Evolutionary conservation across 2,888 invertebrate genomes (phyloP), one percentile per base, ranked within the genome.

Genomic region (Strigamia maritima): DNA sequence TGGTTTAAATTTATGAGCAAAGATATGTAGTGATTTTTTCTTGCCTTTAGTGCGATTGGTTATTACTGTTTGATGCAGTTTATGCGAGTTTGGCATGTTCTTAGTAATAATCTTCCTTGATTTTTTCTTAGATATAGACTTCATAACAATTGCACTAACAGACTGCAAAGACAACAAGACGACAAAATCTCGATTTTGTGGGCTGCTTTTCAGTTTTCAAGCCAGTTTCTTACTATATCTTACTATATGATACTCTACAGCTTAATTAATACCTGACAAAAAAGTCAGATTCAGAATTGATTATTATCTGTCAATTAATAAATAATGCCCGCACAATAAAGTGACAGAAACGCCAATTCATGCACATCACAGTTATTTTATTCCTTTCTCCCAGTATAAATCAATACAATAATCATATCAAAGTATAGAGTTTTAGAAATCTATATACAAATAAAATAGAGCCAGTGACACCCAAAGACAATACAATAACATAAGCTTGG

Each of bases 381-480:
- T 65, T 65, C 65, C 65, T 26, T 65, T 65, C 65, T 65, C 65
- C 65, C 8, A 65, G 8, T 26, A 65, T 65, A 65, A 65, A 65
- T 65, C 65, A 65, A 65, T 65, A 65, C 65, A 65, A n/a, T 31
- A 31, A 4, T 40, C 14, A 49, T 49, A n/a, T 49, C 49, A 65
- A 65, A 65, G 65, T 65, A 6, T 16, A 65, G 4, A 65, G 24
- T 6, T 16, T 8, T 65, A 14, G 22, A 65, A 14, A 65, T 26
- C 2, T 65, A 65, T 65, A 65, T 65, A 65, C 65, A 65, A 65
- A 7, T 24, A 24, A 10, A 49, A 49, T 49, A n/a, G 19, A 49
- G 16, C 49, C 26, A 65, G 16, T 65, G 65, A 26, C 65, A 65
- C 24, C 14, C 2, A n/a, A 49, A n/a, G 40, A 44, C 49, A n/a